Base-by-base conservation (phyloP, 2,113 vertebrate genomes). In the Laticauda laticaudata region DNA sequence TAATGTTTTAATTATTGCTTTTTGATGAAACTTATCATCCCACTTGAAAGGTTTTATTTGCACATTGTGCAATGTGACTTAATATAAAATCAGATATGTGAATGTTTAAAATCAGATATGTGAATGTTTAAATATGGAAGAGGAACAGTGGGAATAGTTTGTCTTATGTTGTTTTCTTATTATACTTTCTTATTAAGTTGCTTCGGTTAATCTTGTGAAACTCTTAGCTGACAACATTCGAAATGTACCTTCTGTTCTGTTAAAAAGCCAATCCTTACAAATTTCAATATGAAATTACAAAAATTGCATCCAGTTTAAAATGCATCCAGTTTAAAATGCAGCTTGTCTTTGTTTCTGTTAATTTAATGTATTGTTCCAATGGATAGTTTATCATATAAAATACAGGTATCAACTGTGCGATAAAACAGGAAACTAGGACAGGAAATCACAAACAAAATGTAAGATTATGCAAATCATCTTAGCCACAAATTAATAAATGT, bases 101-200 rank as follows among this genome's bases (percentile, higher is more conserved):
- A 1, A 59, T 5, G 3, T 26, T 86, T 26, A 1, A 29, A 24
- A 93, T 90, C 29, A 57, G n/a, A 39, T 29, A 5, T n/a, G 4
- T 26, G 3, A 1, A 59, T 5, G 3, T 26, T 86, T 26, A 1
- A 0, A 15, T 53, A 21, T 0, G 15, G 48, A 91, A 64, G 6
- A 56, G 7, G 90, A 88, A 55, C 15, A 55, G 39, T n/a, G 24
- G 29, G 87, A 92, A 8, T 0, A 51, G 24, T 69, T 29, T 21
- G 91, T 57, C 61, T 43, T 57, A 0, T 1, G 39, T 43, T 23
- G 64, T 5, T 12, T 92, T 5, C 34, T 57, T 57, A 88, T 11
- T 92, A 61, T 43, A 88, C 18, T 88, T 88, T 21, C 64, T 54
- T 53, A 88, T 69, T 54, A 69, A 20, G 21, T 88, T 88, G 59